A percentile compares a stretch with the other conserved stretches of the same genome.
Evolutionary conservation across 1,140 invertebrate species (phyloP).

Genomic region (Drosophila truncata): DNA sequence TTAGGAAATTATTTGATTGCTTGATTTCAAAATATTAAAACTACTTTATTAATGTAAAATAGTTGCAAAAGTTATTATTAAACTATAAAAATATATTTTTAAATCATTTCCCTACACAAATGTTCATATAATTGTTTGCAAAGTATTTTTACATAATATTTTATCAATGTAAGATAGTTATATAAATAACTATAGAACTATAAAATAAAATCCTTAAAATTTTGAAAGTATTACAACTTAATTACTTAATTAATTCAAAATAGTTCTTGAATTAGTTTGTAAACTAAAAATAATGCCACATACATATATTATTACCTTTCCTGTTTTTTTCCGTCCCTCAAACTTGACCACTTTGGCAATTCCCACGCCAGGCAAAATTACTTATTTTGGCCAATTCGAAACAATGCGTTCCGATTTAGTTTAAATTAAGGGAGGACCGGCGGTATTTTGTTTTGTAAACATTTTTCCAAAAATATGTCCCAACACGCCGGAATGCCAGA

Average conservation of each 20-base stretch:
- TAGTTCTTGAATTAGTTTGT: not conserved
- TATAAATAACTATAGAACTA: not conserved
- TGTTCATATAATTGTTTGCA: not conserved
- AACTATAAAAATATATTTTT: not conserved
- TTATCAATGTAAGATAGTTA: not conserved
- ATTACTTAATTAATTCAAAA: not conserved
- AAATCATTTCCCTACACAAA: not conserved
- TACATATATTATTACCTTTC: not conserved
- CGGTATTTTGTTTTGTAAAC: constrained; percentile 76
- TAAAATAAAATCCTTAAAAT: not conserved
- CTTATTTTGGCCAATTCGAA: constrained; percentile 22
- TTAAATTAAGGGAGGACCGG: constrained; percentile 59
- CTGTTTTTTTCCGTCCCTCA: not conserved
- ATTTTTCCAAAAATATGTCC: constrained; percentile 70
- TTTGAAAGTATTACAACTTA: not conserved
- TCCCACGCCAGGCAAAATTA: constrained; percentile 47
- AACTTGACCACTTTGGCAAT: constrained; percentile 8
- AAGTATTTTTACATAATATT: not conserved
- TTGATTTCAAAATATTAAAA: not conserved
- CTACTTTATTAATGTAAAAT: not conserved
- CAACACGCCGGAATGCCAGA: constrained; percentile 30
- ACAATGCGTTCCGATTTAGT: constrained; percentile 66
- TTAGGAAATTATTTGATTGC: not conserved
- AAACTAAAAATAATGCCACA: not conserved
- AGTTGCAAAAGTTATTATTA: not conserved